A percentile compares a stretch with the other conserved stretches of the same genome.
These are phyloP conservation scores for Dugesia japonica DNA, from an alignment of 2,888 invertebrate genomes.

Conservation along the genomic window DNA sequence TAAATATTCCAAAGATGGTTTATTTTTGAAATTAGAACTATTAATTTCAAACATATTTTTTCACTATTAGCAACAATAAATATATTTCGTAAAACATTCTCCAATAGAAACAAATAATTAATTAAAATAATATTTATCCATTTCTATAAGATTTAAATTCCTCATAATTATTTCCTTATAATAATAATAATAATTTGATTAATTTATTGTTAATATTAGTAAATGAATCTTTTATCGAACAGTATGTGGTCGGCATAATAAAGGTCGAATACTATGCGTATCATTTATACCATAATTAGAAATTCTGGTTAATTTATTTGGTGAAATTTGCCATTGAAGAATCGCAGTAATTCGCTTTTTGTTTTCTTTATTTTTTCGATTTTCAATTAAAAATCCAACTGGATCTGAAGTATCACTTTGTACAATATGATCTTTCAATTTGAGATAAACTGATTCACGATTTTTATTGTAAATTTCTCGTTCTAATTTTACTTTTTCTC, in stretches of 20 bases:
- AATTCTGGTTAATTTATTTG: background rate
- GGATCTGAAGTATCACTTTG: background rate
- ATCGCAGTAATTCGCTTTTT: background rate
- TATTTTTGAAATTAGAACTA: too few species aligned
- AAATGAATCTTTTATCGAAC: background rate
- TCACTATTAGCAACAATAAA: too few species aligned
- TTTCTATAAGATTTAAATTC: too few species aligned
- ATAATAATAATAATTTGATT: too few species aligned
- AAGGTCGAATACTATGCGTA: too few species aligned
- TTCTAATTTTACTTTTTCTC: background rate
- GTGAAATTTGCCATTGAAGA: background rate
- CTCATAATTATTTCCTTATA: too few species aligned
- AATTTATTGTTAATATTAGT: too few species aligned
- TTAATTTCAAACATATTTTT: too few species aligned
- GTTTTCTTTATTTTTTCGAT: background rate
- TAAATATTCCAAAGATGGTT: too few species aligned
- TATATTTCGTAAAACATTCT: too few species aligned
- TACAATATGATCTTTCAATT: background rate
- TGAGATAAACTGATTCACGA: background rate
- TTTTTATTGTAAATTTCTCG: background rate
- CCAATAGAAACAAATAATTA: too few species aligned
- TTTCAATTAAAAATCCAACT: background rate
- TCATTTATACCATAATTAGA: background rate
- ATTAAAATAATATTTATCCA: too few species aligned
- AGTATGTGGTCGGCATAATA: background rate